These are phyloP conservation scores for Ennomos fuscantarius DNA, from an alignment of 2,888 invertebrate species.

Conservation along the genomic window DNA sequence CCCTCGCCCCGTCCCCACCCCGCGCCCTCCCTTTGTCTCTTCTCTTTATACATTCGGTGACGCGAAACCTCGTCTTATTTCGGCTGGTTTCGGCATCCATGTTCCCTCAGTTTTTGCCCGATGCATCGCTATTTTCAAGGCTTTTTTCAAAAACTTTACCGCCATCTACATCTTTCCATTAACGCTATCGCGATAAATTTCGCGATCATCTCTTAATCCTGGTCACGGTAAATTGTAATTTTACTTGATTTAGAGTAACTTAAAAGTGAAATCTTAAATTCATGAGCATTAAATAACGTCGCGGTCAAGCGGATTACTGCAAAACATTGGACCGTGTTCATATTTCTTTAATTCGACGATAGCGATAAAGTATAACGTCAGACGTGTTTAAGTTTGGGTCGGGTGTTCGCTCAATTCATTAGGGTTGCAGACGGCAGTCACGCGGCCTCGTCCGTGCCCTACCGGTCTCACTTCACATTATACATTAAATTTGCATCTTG, in stretches of 20 bases:
- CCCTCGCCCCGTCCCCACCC: constrained; percentile 42
- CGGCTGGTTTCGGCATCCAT: constrained; percentile 60
- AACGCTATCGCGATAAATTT: constrained; percentile 26
- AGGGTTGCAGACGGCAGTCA: constrained; percentile 40
- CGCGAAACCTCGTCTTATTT: constrained; percentile 74
- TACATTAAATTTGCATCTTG: constrained; percentile 75
- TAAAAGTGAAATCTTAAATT: constrained; percentile 26
- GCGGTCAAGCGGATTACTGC: constrained; percentile 25
- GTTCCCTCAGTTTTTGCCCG: constrained; percentile 53
- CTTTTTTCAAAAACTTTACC: constrained; percentile 40
- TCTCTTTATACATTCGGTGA: constrained; percentile 77
- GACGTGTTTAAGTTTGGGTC: constrained; percentile 33
- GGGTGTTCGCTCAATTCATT: constrained; percentile 65
- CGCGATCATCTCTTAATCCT: constrained; percentile 30
- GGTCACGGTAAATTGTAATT: constrained; percentile 26
- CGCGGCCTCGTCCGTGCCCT: constrained; percentile 54
- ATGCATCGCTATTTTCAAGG: constrained; percentile 47
- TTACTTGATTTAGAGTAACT: constrained; percentile 33
- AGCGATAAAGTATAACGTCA: constrained; percentile 35
- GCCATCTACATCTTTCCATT: constrained; percentile 16
- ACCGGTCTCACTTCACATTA: constrained; percentile 56
- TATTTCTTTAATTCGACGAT: constrained; percentile 31
- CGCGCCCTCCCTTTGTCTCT: constrained; percentile 73
- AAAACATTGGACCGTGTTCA: constrained; percentile 23
- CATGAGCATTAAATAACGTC: constrained; percentile 25